Evolutionary conservation across 2,888 invertebrate species (phyloP), one percentile per base, ranked within the genome.

Genomic region (Itoplectis maculator): DNA sequence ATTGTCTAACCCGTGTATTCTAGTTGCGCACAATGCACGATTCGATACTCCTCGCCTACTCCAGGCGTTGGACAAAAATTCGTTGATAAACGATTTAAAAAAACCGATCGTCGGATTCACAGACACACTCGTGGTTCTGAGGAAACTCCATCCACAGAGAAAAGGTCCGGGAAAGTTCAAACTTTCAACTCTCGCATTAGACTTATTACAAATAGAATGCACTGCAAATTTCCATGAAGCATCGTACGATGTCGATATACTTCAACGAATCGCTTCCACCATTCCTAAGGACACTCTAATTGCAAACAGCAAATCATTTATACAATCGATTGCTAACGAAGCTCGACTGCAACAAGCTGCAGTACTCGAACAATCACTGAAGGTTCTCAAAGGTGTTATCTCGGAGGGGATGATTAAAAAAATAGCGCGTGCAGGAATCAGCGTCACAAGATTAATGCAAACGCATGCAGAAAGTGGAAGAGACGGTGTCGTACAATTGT

Each of bases 11-110:
- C 35, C 69, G 11, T 81, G 81, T 49, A 59, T 81, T 68, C 56
- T 81, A 29, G 23, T 73, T 13, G 81, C 78, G 13, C 78, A 78
- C 45, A 81, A 81, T 49, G 77, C 73, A 42, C 23, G 29, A 35
- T 78, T 81, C 23, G 73, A 74, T 51, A 68, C 72, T 18, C 61
- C 68, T 6, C 77, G 68, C 59, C 61, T 78, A 42, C 70, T 78
- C 45, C 54, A 47, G 4, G 54, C 70, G 63, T 56, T 78, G 8
- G 65, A 78, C 70, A 77, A 54, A 18, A 45, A 78, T 65, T 70
- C 54, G 20, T 65, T 72, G 70, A 72, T 78, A 54, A 37, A 65
- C 13, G 65, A 78, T 65, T 7, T 11, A 11, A 73, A 68, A 69
- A 79, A 79, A 13, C 9, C 68, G 11, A 61, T 79, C 29, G 69